phyloP scores from a whole-genome alignment of 2,797 vertebrate genomes.

The Sebastes vulpes region DNA sequence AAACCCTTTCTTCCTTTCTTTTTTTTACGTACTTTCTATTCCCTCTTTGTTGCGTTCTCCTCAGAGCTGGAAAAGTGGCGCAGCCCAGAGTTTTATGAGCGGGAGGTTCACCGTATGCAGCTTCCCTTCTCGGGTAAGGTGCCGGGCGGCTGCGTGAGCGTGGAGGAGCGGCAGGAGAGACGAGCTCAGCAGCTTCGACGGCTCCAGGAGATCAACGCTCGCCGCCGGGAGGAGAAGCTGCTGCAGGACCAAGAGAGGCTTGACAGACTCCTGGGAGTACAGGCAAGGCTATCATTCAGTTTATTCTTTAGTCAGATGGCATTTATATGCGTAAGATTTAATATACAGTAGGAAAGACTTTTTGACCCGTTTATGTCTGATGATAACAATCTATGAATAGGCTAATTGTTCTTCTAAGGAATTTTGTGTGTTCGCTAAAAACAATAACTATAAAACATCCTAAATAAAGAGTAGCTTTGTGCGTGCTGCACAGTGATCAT shows the following conservation, averaged over 20 bases:
- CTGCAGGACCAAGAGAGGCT: conserved; percentile 95
- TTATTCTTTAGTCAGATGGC: not conserved
- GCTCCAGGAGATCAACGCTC: conserved; percentile 93
- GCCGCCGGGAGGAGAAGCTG: conserved; percentile 93
- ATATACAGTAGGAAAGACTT: not conserved
- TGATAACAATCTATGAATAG: not conserved
- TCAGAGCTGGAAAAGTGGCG: conserved; percentile 95
- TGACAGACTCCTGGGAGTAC: conserved; percentile 90
- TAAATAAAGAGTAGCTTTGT: not conserved
- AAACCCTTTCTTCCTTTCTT: not conserved
- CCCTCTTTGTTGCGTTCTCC: not conserved
- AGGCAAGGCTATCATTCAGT: conserved; percentile 77
- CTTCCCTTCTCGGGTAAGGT: conserved; percentile 93
- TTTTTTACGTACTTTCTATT: not conserved
- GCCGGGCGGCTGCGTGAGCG: conserved; percentile 87
- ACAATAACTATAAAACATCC: not conserved
- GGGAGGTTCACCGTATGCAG: conserved; percentile 95
- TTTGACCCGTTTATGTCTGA: not conserved
- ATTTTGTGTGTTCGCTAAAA: not conserved
- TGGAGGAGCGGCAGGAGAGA: conserved; percentile 93
- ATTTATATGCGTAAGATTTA: not conserved
- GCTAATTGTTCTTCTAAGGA: not conserved
- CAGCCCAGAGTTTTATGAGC: conserved; percentile 93
- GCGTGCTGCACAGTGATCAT: not conserved
- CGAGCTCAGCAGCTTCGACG: conserved; percentile 93